phyloP scores from a whole-genome alignment of 2,113 vertebrate species.

The Rhabdornis inornatus region DNA sequence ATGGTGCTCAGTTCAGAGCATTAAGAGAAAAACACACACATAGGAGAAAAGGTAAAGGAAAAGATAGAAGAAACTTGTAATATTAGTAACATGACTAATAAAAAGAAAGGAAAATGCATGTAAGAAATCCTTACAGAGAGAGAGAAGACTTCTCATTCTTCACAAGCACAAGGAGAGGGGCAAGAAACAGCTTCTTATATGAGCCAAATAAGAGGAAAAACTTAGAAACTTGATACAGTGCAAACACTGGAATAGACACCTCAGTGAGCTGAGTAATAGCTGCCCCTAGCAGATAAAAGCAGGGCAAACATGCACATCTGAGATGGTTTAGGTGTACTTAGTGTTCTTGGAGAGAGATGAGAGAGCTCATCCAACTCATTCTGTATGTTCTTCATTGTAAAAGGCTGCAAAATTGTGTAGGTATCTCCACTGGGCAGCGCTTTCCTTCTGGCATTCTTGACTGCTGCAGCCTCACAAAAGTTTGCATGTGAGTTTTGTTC shows the following conservation, averaged over 20 bases:
- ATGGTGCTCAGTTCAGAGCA: not conserved
- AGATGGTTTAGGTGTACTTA: not conserved
- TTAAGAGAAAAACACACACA: not conserved
- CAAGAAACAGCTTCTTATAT: not conserved
- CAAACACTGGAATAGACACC: not conserved
- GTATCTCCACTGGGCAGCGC: not conserved
- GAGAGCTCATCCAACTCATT: not conserved
- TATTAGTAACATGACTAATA: not conserved
- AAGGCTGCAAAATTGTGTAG: not conserved
- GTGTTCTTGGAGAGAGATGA: not conserved
- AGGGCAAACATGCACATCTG: not conserved
- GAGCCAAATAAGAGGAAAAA: not conserved
- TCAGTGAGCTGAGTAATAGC: not conserved
- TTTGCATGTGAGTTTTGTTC: not conserved
- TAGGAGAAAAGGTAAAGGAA: not conserved
- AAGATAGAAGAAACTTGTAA: not conserved
- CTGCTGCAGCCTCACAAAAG: fast-evolving
- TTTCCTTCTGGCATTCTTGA: not conserved
- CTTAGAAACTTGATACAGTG: not conserved
- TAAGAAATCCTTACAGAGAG: not conserved
- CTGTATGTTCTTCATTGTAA: not conserved
- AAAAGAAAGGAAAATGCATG: not conserved
- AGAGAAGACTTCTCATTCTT: not conserved
- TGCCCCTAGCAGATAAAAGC: not conserved
- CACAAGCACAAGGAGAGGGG: not conserved